These are phyloP conservation scores for Agapetus fuscipes DNA, from an alignment of 2,888 invertebrate genomes.

Conservation along the genomic window DNA sequence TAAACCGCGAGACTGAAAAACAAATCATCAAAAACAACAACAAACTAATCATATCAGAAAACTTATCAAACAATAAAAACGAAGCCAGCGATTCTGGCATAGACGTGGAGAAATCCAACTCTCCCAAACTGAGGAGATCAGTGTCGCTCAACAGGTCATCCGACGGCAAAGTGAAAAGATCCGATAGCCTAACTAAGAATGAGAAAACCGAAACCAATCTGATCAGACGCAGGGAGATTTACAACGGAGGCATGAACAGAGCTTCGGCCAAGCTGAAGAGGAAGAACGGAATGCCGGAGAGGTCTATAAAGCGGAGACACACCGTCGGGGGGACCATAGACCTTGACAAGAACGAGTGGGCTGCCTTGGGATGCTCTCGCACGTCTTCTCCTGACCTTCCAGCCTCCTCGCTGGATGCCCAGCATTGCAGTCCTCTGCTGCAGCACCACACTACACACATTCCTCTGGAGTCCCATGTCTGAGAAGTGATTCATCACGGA, in stretches of 20 bases:
- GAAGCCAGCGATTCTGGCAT: slow-evolving; percentile 16
- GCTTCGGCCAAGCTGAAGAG: slow-evolving; percentile 58
- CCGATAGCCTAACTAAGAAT: slow-evolving; percentile 55
- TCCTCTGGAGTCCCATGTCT: slow-evolving; percentile 34
- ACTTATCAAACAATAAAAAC: slow-evolving; percentile 42
- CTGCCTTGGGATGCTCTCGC: slow-evolving; percentile 47
- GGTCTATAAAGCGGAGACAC: slow-evolving; percentile 79
- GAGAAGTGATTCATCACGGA: background rate
- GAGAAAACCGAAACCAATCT: slow-evolving; percentile 64
- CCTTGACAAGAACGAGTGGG: slow-evolving; percentile 53
- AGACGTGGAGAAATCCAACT: slow-evolving; percentile 21
- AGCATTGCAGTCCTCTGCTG: too few relatives aligned
- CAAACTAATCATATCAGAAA: slow-evolving; percentile 52
- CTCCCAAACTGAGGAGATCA: slow-evolving; percentile 29
- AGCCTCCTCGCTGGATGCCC: slow-evolving; percentile 29
- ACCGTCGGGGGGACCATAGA: slow-evolving; percentile 92
- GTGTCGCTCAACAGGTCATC: slow-evolving; percentile 35
- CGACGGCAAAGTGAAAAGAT: slow-evolving; percentile 45
- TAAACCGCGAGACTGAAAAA: slow-evolving; percentile 47
- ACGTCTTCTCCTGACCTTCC: slow-evolving; percentile 50
- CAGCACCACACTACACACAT: slow-evolving; percentile 25
- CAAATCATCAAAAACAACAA: slow-evolving; percentile 32
- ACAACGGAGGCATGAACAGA: slow-evolving; percentile 34
- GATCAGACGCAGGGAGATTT: slow-evolving; percentile 50
- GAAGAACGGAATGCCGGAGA: slow-evolving; percentile 69